phyloP scores from a whole-genome alignment of 1,140 invertebrate genomes.

The Temnothorax longispinosus region DNA sequence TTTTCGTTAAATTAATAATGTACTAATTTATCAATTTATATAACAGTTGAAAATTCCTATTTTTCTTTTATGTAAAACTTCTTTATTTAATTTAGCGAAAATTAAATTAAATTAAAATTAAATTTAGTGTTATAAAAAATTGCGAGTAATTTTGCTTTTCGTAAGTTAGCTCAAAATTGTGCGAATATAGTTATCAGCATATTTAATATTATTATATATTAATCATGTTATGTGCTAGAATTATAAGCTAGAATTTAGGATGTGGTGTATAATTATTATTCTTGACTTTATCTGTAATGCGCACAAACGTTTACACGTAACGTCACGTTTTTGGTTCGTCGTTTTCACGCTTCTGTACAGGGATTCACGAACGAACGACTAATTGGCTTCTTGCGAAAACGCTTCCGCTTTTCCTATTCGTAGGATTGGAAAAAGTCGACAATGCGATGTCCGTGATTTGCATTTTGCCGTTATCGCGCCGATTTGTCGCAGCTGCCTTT shows the following conservation, averaged over 20 bases:
- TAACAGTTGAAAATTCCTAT: neutral
- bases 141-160: neutral
- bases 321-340: neutral
- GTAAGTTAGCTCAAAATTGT: neutral
- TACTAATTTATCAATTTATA: neutral
- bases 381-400: constrained; percentile 57
- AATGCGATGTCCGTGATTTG: constrained; percentile 56
- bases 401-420: constrained; percentile 52
- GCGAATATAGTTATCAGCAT: neutral
- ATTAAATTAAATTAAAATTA: too few species aligned
- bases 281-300: constrained; percentile 22
- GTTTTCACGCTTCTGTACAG: constrained; percentile 29
- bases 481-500: constrained; percentile 62
- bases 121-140: neutral
- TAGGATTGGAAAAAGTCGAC: constrained; percentile 40
- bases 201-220: constrained; percentile 1
- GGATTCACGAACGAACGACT: constrained; percentile 29
- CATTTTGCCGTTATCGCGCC: constrained; percentile 58
- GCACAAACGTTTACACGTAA: constrained; percentile 36
- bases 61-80: neutral
- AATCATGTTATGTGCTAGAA: neutral
- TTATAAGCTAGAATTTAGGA: neutral
- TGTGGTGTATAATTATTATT: neutral
- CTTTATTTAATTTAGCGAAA: neutral
- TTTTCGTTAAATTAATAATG: neutral